A percentile compares a stretch with the other conserved stretches of the same genome.
Evolutionary conservation across 2,797 vertebrate genomes (phyloP).

Genomic region (Chiropotes sagulatus): DNA sequence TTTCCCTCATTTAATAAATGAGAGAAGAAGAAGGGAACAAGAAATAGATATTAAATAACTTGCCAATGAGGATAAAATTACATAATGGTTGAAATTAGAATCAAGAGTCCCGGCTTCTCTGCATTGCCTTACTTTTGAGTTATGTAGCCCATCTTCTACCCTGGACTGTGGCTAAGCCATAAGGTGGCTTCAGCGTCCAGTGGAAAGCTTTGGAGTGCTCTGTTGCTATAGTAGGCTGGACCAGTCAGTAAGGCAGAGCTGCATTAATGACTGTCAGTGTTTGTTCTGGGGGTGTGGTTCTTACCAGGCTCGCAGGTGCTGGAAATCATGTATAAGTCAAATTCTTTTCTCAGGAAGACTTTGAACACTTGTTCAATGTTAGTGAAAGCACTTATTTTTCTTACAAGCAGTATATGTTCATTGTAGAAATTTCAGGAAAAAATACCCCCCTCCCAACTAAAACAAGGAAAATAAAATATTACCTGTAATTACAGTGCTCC

Average conservation of each 20-base stretch:
- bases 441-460: neutral
- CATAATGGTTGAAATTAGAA: neutral
- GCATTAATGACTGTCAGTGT: neutral
- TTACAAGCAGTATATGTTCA: neutral
- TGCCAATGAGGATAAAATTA: neutral
- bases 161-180: neutral
- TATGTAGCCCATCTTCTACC: neutral
- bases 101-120: neutral
- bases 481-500: neutral
- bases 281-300: neutral
- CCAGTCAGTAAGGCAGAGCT: neutral
- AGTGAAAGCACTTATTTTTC: neutral
- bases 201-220: neutral
- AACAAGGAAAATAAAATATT: conserved; percentile 24
- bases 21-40: conserved; percentile 1
- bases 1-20: neutral
- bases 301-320: neutral
- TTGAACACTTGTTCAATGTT: neutral
- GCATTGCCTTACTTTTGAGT: neutral
- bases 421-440: conserved; percentile 47
- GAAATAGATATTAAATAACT: neutral
- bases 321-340: neutral
- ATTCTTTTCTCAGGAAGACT: conserved; percentile 1
- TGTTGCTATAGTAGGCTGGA: neutral
- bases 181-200: neutral